phyloP scores from a whole-genome alignment of 2,888 invertebrate species.

The Drosophila kuntzei region DNA sequence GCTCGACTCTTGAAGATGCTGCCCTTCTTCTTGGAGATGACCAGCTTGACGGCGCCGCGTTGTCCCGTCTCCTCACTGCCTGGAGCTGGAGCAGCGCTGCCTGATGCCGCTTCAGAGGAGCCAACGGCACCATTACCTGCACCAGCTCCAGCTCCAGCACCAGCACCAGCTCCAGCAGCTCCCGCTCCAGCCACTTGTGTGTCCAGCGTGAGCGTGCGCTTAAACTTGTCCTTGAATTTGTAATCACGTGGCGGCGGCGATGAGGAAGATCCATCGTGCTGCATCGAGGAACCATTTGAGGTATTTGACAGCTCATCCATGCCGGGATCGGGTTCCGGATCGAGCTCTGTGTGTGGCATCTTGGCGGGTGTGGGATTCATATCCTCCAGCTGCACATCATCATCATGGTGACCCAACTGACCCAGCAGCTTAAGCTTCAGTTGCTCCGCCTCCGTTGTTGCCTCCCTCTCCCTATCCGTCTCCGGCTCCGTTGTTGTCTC shows the following conservation, averaged over 20 bases:
- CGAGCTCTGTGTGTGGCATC: conserved; percentile 53
- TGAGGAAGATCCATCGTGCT: conserved; percentile 74
- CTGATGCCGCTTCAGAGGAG: not conserved
- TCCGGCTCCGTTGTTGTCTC: not conserved
- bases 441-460: conserved; percentile 39
- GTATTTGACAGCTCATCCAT: conserved; percentile 71
- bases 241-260: conserved; percentile 83
- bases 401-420: conserved; percentile 15
- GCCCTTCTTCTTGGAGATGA: conserved; percentile 93
- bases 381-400: conserved; percentile 45
- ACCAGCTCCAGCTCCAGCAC: conserved; percentile 12
- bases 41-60: conserved; percentile 87
- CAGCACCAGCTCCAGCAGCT: conserved; percentile 41
- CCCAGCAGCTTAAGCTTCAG: conserved; percentile 61
- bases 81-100: conserved; percentile 14
- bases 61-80: conserved; percentile 63
- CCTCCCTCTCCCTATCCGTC: conserved; percentile 5
- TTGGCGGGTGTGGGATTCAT: conserved; percentile 70
- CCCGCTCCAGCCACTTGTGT: conserved; percentile 68
- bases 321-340: conserved; percentile 55
- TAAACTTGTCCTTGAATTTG: conserved; percentile 85
- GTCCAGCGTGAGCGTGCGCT: conserved; percentile 83
- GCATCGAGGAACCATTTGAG: conserved; percentile 64
- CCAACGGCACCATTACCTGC: conserved; percentile 13
- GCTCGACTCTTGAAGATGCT: conserved; percentile 95